phyloP scores from a whole-genome alignment of 2,888 invertebrate genomes.

The Drosophila helvetica region DNA sequence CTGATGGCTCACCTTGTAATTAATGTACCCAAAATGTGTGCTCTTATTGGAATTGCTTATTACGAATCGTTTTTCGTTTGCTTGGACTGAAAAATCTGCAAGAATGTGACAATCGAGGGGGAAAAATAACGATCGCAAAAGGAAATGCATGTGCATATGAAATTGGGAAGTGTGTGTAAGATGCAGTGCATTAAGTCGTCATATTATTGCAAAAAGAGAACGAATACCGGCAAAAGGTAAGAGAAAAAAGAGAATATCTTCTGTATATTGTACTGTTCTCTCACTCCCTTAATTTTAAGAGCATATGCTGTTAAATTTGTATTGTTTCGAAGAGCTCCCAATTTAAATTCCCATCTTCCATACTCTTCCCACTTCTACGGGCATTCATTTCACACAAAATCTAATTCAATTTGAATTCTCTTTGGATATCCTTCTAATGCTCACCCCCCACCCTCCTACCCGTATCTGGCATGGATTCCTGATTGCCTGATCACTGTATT shows the following conservation, averaged over 20 bases:
- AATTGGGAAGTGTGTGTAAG: background rate
- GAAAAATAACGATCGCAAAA: background rate
- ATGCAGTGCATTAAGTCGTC: background rate
- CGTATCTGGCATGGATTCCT: constrained; percentile 3
- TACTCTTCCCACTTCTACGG: background rate
- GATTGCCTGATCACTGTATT: constrained; percentile 55
- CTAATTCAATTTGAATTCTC: constrained; percentile 22
- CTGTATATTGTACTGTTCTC: background rate
- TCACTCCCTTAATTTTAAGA: background rate
- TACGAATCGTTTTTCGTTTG: background rate
- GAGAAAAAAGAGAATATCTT: background rate
- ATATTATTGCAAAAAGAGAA: background rate
- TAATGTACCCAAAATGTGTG: background rate
- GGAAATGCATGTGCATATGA: background rate
- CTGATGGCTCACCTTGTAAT: background rate
- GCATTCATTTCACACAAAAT: background rate
- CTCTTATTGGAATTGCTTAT: background rate
- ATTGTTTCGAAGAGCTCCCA: background rate
- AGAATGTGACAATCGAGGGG: too few species aligned
- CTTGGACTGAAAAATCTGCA: background rate
- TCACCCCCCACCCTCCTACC: background rate
- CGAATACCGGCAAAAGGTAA: background rate
- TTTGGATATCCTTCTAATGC: constrained; percentile 2
- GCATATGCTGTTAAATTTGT: background rate
- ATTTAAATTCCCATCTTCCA: background rate